Evolutionary conservation across 2,797 vertebrate genomes (phyloP).

Genomic region (Pangasius macronema): DNA sequence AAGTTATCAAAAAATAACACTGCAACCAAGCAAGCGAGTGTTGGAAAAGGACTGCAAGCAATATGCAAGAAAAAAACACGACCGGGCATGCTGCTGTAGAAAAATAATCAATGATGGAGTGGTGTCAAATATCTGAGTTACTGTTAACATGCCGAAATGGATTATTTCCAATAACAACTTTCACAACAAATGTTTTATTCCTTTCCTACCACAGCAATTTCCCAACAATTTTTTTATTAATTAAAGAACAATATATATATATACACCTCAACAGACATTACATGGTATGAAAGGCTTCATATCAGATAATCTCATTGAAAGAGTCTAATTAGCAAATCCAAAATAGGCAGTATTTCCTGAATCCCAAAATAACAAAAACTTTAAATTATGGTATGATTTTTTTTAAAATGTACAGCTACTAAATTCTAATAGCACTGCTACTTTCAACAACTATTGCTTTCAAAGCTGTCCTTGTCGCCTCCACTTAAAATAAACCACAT

Average conservation of each 20-base stretch:
- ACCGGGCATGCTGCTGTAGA: not conserved
- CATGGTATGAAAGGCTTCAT: not conserved
- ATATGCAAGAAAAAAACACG: not conserved
- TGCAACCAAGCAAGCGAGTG: not conserved
- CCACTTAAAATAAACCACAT: not conserved
- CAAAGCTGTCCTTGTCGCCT: not conserved
- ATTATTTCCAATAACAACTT: not conserved
- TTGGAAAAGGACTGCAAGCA: not conserved
- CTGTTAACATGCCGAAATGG: too few relatives aligned
- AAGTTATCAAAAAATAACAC: constrained; percentile 12
- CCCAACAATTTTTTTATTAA: not conserved
- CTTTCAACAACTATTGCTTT: not conserved
- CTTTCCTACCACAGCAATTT: not conserved
- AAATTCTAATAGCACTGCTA: not conserved
- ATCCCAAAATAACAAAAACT: not conserved
- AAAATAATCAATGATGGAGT: not conserved
- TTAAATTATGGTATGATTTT: not conserved
- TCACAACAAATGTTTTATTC: not conserved
- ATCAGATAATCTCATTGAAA: not conserved
- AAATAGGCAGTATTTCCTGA: not conserved
- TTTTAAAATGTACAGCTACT: not conserved
- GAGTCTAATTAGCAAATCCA: not conserved
- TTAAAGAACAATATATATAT: not conserved
- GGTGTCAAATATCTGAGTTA: not conserved
- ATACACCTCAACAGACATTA: not conserved